phyloP scores from a whole-genome alignment of 2,888 invertebrate genomes.

The Pristionchus arcanus region DNA sequence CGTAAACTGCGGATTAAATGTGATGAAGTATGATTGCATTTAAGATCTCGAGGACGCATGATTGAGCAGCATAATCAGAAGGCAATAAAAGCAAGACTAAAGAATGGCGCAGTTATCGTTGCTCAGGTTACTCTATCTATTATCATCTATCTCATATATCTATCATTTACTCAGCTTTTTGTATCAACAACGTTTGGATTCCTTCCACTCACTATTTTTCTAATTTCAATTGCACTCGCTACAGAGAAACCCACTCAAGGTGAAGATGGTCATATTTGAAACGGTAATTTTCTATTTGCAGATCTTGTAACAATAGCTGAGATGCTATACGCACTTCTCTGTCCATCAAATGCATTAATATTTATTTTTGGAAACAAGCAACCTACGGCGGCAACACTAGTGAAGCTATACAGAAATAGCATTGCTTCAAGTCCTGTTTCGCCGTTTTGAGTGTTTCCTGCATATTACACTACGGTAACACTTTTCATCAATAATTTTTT shows the following conservation, averaged over 20 bases:
- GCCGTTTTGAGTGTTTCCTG: not conserved
- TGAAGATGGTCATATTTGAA: not conserved
- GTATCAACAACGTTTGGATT: not conserved
- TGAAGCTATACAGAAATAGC: not conserved
- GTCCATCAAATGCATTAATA: not conserved
- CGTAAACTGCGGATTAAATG: not conserved
- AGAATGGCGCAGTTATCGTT: not conserved
- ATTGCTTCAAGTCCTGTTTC: not conserved
- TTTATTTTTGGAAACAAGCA: slow-evolving; percentile 13
- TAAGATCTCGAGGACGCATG: not conserved
- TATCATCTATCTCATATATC: too few species aligned
- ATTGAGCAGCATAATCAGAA: not conserved
- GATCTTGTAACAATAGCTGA: not conserved
- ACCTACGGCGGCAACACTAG: not conserved
- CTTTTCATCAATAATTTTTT: not conserved
- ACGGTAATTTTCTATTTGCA: not conserved
- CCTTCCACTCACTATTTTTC: not conserved
- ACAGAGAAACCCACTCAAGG: not conserved
- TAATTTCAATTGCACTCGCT: not conserved
- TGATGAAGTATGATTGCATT: not conserved
- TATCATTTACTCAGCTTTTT: not conserved
- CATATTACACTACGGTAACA: not conserved
- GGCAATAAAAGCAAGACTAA: not conserved
- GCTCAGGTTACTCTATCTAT: not conserved
- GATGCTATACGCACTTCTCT: not conserved